Conservation (phyloP, 2,888 invertebrate species). For the Leptothorax acervorum region DNA sequence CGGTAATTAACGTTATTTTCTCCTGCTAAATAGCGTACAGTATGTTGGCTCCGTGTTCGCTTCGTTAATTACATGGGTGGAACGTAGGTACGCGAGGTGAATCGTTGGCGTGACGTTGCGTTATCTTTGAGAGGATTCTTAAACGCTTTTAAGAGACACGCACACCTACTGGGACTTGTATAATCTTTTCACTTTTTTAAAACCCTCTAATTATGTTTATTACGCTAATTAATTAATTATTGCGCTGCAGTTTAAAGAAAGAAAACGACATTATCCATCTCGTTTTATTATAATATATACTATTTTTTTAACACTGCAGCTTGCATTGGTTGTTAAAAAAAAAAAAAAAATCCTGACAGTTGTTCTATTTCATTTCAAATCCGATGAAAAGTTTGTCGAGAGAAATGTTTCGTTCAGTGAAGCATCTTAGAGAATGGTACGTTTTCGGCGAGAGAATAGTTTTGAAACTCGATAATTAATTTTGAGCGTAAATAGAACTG, state of each 20-base stretch:
- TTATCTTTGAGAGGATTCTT: conserved; percentile 19
- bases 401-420: neutral
- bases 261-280: neutral
- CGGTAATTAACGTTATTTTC: conserved; percentile 35
- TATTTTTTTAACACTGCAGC: neutral
- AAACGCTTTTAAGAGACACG: neutral
- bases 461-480: conserved; percentile 32
- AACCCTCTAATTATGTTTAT: neutral
- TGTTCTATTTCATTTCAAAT: neutral
- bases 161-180: neutral
- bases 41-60: conserved; percentile 11
- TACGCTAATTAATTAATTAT: neutral
- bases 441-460: neutral
- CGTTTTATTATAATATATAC: neutral
- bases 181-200: neutral
- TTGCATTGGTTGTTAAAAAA: neutral
- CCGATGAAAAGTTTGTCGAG: neutral
- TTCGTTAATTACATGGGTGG: conserved; percentile 24
- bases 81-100: neutral
- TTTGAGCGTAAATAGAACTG: conserved; percentile 16
- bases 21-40: neutral
- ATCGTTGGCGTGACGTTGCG: conserved; percentile 10
- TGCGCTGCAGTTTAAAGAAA: neutral
- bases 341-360: too few relatives aligned
- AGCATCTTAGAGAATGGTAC: neutral